Base-by-base conservation (phyloP, 2,797 vertebrate genomes). In the Sebastes alutus region DNA sequence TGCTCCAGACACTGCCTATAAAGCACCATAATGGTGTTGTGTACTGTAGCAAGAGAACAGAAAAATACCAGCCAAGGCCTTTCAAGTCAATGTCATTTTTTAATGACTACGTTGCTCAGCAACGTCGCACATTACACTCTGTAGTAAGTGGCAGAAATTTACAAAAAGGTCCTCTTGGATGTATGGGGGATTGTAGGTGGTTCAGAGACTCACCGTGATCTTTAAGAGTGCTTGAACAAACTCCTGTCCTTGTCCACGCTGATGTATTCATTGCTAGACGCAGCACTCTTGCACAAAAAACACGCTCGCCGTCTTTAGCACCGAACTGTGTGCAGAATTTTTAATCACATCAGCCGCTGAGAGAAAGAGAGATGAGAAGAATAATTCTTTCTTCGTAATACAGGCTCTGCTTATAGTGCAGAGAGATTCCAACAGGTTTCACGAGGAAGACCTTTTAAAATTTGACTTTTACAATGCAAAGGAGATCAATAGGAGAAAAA, bases 201-300 rank as follows among this genome's bases (percentile, higher is more conserved):
- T 63, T 60, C 65, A 46, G 25, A 67, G 22, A 29, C 18, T 33
- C 25, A 65, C 49, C 16, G 23, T 71, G 62, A 67, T 77, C 49
- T 82, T 54, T n/a, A 20, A 55, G 46, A 33, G 30, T 20, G n/a
- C 58, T 62, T 61, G 16, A 77, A 66, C 55, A 72, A 66, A 77
- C 32, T 79, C 64, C 23, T 35, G 64, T 78, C 65, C 49, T 65
- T 82, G 78, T 78, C 77, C 70, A 64, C 33, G 7, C 23, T 68
- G 42, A 74, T 77, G n/a, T 64, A 65, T 73, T 84, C 75, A 69
- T 18, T 38, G 46, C 54, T 76, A 52, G 35, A 72, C 6, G 35
- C 58, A 49, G 72, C 60, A 46, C 55, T 73, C 61, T 22, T n/a
- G 46, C 23, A 75, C 62, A 70, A 69, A 69, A 30, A 70, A 72